Evolutionary conservation across 2,797 vertebrate genomes (phyloP).

Genomic region (Mus minutoides): DNA sequence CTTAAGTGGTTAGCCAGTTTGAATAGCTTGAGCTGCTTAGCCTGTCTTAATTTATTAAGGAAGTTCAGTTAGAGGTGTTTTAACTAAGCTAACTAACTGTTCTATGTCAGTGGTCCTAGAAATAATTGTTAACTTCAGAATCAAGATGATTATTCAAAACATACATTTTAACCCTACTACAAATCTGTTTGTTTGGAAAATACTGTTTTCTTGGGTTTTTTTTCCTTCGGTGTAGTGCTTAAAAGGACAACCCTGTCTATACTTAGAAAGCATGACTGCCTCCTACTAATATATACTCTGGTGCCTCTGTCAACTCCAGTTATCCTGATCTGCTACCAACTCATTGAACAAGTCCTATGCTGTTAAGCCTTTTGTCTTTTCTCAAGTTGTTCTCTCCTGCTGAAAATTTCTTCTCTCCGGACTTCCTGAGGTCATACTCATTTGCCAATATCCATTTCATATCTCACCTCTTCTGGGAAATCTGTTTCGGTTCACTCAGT

Average conservation of each 20-base stretch:
- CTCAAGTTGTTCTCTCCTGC: conserved; percentile 19
- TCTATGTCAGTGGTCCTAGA: background rate
- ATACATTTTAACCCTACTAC: background rate
- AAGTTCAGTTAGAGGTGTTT: background rate
- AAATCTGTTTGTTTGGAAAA: conserved; percentile 11
- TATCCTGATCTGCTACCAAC: background rate
- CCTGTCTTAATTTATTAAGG: conserved; percentile 13
- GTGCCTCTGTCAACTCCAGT: conserved; percentile 23
- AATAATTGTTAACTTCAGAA: background rate
- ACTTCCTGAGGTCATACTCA: conserved; percentile 45
- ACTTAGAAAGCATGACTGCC: background rate
- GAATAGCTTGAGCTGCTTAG: background rate
- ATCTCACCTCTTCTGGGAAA: conserved; percentile 56
- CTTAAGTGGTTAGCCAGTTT: background rate
- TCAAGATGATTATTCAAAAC: background rate
- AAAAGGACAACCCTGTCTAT: background rate
- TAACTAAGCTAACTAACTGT: background rate
- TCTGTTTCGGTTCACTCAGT: background rate
- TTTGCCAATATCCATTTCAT: conserved; percentile 62
- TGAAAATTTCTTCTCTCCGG: conserved; percentile 46
- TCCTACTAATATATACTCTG: background rate
- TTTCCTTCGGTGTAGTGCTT: no score
- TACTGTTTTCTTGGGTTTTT: background rate
- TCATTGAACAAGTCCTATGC: conserved; percentile 34
- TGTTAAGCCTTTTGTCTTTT: conserved; percentile 66